Conservation (phyloP, 2,113 vertebrate species). For the Circaetus cinerascens region DNA sequence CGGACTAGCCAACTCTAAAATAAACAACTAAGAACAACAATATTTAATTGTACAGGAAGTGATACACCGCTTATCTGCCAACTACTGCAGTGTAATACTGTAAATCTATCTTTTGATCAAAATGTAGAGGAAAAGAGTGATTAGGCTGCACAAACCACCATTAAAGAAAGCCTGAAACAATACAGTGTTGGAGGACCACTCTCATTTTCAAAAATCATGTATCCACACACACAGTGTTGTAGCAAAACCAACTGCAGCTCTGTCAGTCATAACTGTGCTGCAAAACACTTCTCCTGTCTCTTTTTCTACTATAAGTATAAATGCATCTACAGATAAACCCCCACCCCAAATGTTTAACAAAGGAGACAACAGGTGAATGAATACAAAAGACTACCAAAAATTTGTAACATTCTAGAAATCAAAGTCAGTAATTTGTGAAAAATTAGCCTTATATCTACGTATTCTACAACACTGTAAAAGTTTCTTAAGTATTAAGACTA, state of each 20-base stretch:
- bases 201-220: neutral
- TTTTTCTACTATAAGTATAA: neutral
- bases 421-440: neutral
- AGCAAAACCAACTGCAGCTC: neutral
- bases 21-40: neutral
- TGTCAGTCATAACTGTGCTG: neutral
- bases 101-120: neutral
- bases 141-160: neutral
- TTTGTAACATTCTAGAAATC: neutral
- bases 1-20: neutral
- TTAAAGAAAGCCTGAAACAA: neutral
- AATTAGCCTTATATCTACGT: neutral
- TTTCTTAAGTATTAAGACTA: neutral
- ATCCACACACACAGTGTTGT: neutral
- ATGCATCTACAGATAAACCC: neutral
- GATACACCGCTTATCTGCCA: rapidly evolving
- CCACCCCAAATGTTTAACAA: neutral
- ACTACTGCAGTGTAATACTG: neutral
- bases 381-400: neutral
- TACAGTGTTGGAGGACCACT: neutral
- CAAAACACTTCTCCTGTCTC: neutral
- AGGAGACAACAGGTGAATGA: neutral
- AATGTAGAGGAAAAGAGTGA: neutral
- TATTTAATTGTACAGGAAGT: neutral
- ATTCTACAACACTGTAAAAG: neutral